Evolutionary conservation across 2,797 vertebrate genomes (phyloP).

Genomic region (Enteromius argenteus): DNA sequence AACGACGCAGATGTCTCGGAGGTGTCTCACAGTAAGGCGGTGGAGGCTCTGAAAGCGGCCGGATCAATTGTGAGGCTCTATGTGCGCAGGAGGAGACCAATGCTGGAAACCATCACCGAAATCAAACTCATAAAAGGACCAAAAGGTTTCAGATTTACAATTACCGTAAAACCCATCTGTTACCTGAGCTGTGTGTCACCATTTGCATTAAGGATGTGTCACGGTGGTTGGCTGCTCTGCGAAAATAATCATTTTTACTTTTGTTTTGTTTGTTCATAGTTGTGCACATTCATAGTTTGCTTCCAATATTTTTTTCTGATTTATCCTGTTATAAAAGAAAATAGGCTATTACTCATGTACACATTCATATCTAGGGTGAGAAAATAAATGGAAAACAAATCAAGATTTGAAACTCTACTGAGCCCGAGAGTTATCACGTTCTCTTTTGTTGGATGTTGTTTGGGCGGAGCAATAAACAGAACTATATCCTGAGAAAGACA

Average conservation of each 20-base stretch:
- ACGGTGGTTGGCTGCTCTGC: not conserved
- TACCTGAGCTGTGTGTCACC: not conserved
- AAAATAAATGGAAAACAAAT: not conserved
- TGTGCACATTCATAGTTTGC: not conserved
- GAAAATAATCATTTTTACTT: not conserved
- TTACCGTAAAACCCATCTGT: conserved; percentile 1
- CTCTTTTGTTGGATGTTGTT: conserved; percentile 43
- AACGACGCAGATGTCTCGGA: conserved; percentile 93
- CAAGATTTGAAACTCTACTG: conserved; percentile 18
- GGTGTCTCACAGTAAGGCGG: conserved; percentile 94
- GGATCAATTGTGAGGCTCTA: conserved; percentile 94
- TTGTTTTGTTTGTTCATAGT: not conserved
- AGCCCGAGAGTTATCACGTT: not conserved
- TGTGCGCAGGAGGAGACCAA: conserved; percentile 91
- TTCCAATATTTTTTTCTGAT: not conserved
- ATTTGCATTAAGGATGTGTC: not conserved
- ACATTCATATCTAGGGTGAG: not conserved
- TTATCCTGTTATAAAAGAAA: conserved; percentile 7
- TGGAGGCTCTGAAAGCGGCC: conserved; percentile 94
- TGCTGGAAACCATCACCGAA: conserved; percentile 94
- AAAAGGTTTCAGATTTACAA: conserved; percentile 83
- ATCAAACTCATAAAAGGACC: conserved; percentile 97
- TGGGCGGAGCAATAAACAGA: conserved; percentile 39
- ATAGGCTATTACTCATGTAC: not conserved
- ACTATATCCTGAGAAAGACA: conserved; percentile 26